Evolutionary conservation across 2,888 invertebrate species (phyloP), one percentile per base, ranked within the genome.

Genomic region (Tricholauxania praeusta): DNA sequence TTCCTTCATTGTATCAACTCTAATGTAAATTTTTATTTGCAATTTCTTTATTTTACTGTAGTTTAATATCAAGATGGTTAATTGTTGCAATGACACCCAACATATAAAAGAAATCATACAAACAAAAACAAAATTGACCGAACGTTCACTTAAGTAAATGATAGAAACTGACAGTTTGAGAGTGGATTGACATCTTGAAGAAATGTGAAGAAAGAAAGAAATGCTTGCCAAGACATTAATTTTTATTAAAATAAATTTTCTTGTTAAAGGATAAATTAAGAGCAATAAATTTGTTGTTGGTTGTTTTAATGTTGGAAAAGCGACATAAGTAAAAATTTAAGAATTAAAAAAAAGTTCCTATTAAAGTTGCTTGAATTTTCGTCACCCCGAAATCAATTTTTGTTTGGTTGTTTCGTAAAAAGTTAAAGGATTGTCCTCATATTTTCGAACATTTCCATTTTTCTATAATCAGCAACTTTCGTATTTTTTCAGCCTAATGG

Each of bases 1-100:
- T 77, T 12, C 80, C 80, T 81, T 39, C 39, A 28, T 39, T 39
- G 39, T 39, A 39, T 39, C 10, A 10, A 10, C 39, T 39, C 39
- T 82, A 82, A 82, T 83, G 82, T 83, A 84, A 84, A 83, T 84
- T 39, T 39, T 39, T 80, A 80, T 83, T 77, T 78, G 77, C 82
- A 83, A 83, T 83, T 83, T 81, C 66, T 75, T 71, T 51, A 28
- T 70, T 62, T 70, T 22, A 28, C 19, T 71, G 51, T 52, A 66
- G 74, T 73, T 73, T 68, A 66, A 64, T 73, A 72, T 72, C 71
- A 65, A 47, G 28, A 22, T 71, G 57, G 72, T 68, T 71, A 55
- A 64, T 72, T 72, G 65, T 57, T 53, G 52, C 62, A 65, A 63
- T 72, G 64, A 48, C 69, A 65, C 65, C 22, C 67, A 19, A 22